Conservation (phyloP, 2,797 vertebrate species). For the Chlorospingus flavigularis region DNA sequence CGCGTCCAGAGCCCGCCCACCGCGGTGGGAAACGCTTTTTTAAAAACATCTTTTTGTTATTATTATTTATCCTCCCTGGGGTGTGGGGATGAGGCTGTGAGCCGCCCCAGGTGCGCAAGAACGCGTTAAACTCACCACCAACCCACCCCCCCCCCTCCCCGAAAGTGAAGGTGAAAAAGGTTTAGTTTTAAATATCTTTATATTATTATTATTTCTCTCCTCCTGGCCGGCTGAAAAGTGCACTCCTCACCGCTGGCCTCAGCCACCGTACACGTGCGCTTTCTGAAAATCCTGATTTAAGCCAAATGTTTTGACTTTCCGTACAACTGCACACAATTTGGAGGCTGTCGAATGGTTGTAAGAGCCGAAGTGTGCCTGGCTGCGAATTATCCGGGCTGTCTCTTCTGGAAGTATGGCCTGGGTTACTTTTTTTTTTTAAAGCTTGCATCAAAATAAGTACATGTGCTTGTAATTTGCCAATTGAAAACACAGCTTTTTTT, state of each 20-base stretch:
- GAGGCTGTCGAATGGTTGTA: not conserved
- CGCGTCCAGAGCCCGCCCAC: not conserved
- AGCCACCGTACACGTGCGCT: not conserved
- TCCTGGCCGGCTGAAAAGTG: not conserved
- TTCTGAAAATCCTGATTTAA: not conserved
- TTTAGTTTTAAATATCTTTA: not conserved
- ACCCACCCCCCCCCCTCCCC: not conserved
- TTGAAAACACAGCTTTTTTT: not conserved
- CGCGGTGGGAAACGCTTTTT: not conserved
- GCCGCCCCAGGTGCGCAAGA: not conserved
- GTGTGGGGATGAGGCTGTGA: not conserved
- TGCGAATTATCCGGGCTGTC: not conserved
- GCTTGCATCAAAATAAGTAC: not conserved
- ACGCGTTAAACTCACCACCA: not conserved
- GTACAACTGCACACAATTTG: not conserved
- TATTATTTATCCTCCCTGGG: not conserved
- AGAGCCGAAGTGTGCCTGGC: not conserved
- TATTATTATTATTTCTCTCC: not conserved
- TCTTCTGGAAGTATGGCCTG: not conserved
- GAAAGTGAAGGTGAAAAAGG: not conserved
- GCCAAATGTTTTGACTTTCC: constrained; percentile 10
- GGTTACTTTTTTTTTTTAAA: not conserved
- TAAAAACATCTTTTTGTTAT: not conserved
- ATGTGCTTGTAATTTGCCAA: not conserved
- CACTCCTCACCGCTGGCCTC: not conserved